Percentiles rank a stretch among this genome's conserved stretches.
phyloP scores from a whole-genome alignment of 2,113 vertebrate species.

The Grantiella picta region DNA sequence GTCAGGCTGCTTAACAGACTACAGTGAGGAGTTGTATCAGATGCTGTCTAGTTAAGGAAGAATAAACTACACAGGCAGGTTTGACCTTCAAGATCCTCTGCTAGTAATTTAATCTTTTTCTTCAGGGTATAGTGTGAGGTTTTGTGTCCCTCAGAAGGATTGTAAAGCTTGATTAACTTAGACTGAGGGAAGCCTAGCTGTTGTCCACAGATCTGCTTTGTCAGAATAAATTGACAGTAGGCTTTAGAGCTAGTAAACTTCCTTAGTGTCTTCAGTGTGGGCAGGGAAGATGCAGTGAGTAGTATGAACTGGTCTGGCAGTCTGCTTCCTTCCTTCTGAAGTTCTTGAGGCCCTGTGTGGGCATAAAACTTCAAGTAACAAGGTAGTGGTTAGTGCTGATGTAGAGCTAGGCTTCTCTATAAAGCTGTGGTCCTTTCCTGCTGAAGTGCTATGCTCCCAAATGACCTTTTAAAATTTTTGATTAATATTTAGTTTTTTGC shows the following conservation, averaged over 20 bases:
- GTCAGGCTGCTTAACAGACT: not conserved
- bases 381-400: not conserved
- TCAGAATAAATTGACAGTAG: not conserved
- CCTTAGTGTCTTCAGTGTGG: not conserved
- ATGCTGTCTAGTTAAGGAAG: not conserved
- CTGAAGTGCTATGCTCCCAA: not conserved
- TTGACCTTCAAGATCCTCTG: not conserved
- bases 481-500: not conserved
- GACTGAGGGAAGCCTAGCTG: not conserved
- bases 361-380: not conserved
- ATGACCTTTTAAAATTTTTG: not conserved
- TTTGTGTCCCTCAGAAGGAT: not conserved
- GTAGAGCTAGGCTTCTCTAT: not conserved
- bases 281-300: not conserved
- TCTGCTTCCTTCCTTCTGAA: not conserved
- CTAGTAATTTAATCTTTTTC: not conserved
- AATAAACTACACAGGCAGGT: not conserved
- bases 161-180: not conserved
- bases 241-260: not conserved
- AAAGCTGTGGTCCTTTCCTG: not conserved
- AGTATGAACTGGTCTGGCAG: not conserved
- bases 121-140: not conserved
- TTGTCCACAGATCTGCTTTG: not conserved
- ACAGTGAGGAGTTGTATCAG: rapidly evolving
- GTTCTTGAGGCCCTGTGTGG: not conserved